phyloP scores from a whole-genome alignment of 2,797 vertebrate genomes.

The Artibeus lituratus region DNA sequence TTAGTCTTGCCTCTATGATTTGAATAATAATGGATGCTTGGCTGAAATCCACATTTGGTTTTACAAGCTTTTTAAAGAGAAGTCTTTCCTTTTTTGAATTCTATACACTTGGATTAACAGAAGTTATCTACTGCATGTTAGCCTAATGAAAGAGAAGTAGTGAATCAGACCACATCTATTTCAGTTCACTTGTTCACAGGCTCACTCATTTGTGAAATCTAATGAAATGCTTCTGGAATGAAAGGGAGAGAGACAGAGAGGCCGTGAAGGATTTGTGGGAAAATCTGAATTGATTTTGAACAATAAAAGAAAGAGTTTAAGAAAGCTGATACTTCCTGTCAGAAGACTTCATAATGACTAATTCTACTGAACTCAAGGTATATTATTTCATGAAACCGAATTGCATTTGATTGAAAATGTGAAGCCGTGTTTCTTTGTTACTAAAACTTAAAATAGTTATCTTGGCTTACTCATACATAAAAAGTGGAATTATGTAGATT shows the following conservation, averaged over 20 bases:
- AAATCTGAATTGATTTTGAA: conserved; percentile 43
- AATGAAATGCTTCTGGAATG: conserved; percentile 44
- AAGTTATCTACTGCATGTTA: conserved; percentile 49
- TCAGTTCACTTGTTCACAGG: conserved; percentile 43
- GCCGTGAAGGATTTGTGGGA: neutral
- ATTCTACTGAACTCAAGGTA: neutral
- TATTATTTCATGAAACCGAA: conserved; percentile 44
- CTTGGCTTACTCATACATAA: neutral
- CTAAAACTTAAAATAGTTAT: conserved; percentile 24
- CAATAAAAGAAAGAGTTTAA: conserved; percentile 38
- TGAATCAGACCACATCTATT: conserved; percentile 53
- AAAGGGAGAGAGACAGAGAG: conserved; percentile 7
- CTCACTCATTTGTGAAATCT: conserved; percentile 57
- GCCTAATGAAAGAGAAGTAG: conserved; percentile 54
- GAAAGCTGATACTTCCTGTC: neutral
- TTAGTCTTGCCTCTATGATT: neutral
- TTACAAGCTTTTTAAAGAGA: conserved; percentile 27
- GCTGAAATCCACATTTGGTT: conserved; percentile 26
- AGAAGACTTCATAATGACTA: conserved; percentile 12
- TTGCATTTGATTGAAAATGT: neutral
- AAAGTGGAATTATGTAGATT: neutral
- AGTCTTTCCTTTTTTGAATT: conserved; percentile 31
- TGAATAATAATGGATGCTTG: conserved; percentile 22
- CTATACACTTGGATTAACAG: conserved; percentile 52
- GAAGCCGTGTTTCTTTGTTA: neutral